Evolutionary conservation across 2,888 invertebrate genomes (phyloP), one percentile per base, ranked within the genome.

Genomic region (Diarsia brunnea): DNA sequence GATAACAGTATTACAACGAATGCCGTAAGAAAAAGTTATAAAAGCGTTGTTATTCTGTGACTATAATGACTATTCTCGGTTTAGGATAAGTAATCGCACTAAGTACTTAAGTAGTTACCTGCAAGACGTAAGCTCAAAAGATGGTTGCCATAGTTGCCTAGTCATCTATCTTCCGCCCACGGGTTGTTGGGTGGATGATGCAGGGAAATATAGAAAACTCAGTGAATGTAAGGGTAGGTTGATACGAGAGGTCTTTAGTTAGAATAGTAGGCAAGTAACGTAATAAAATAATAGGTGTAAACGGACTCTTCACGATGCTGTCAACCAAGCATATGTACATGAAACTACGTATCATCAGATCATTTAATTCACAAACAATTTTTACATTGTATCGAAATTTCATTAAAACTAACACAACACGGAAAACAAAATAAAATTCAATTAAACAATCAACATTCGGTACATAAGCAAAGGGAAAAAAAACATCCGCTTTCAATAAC

Each of bases 161-260:
- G 68, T 76, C 68, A 75, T 21, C 16, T 76, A 76, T 75, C 76
- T 75, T 27, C 0, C 12, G 24, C 45, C 21, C 4, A 21, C 16
- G 21, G 31, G 11, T 66, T 19, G 31, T 45, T 51, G 1, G 3
- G 27, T 11, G 8, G 21, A 31, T 60, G 75, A 67, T 21, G 45
- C 24, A 45, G 4, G 58, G 24, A 49, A 47, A 47, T 24, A 38
- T 21, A 21, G 8, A 8, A 38, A 43, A 43, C 8, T 45, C 38
- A 11, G 1, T n/a, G 2, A 24, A 2, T 27, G 5, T 55, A 55
- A 24, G 24, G 55, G 24, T 24, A 58, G 16, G 27, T 27, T 16
- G 58, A 58, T 16, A 58, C 16, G 8, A 16, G 1, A 27, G 8
- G 16, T 27, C 24, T 55, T 55, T 24, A 55, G 27, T 16, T 16